Evolutionary conservation across 2,113 vertebrate species (phyloP), one percentile per base, ranked within the genome.

Genomic region (Misgurnus mizolepis): DNA sequence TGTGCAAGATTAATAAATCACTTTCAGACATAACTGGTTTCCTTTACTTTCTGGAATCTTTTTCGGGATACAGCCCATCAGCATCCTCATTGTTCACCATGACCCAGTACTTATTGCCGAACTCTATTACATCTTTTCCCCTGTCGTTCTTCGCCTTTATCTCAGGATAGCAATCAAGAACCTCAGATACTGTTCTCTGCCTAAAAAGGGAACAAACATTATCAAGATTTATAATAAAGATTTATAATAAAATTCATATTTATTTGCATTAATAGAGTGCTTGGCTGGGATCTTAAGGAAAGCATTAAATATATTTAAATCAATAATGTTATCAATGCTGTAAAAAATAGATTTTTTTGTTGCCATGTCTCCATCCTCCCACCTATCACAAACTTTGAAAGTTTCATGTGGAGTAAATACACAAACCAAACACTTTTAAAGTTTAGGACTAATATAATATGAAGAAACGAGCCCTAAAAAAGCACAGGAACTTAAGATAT

Each of bases 51-150:
- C 95, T 94, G 22, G 91, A 90, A 55, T 93, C 95, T 82, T 97
- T 96, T 18, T 90, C 90, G 0, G 93, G 91, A 43, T 98, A 99
- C 49, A 94, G 0, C 0, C 0, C 49, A 14, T 88, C 73, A 0
- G 87, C 91, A 18, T 98, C 93, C 27, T 76, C 89, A 60, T 97
- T 94, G 1, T 89, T 90, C 85, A 98, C 91, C 97, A 99, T 99
- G 77, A 99, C 90, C 97, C 97, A 99, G 89, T 99, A 99, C 85
- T 98, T 99, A 91, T 99, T 99, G 85, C 83, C 90, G 87, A 95
- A 98, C 76, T 98, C 97, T 0, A 85, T 90, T 76, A 97, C 93
- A 68, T 96, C 95, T 88, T 96, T 98, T 75, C 98, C 96, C 3
- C 89, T 82, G 1, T 96, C 94, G 0, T 96, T 96, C n/a, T 86